Conservation (phyloP, 2,888 invertebrate genomes). For the Plemyria rubiginata region DNA sequence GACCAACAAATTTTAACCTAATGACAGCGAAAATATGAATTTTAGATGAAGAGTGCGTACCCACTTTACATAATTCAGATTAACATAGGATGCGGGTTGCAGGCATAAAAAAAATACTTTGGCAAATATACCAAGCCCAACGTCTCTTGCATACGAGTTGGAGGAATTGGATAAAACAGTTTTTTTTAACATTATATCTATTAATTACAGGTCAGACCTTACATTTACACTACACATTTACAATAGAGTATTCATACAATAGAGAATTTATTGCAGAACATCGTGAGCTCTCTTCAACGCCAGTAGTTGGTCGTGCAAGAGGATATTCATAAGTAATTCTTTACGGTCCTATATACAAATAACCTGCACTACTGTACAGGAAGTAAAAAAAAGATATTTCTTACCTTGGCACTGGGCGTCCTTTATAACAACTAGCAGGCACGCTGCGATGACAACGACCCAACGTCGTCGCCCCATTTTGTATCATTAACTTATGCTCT, state of each 20-base stretch:
- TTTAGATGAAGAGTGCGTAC: slow-evolving; percentile 40
- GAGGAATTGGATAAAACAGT: not conserved
- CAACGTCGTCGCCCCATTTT: slow-evolving; percentile 80
- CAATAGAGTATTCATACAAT: too few species aligned
- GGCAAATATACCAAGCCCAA: not conserved
- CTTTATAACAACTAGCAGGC: slow-evolving; percentile 72
- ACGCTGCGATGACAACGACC: slow-evolving; percentile 72
- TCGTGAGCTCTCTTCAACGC: too few species aligned
- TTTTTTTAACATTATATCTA: too few species aligned
- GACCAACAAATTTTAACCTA: slow-evolving; percentile 43
- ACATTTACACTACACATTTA: too few species aligned
- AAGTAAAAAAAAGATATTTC: slow-evolving; percentile 26
- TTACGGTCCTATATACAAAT: too few species aligned
- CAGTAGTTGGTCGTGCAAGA: too few species aligned
- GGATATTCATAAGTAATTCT: too few species aligned
- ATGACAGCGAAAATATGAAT: slow-evolving; percentile 45
- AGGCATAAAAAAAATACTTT: too few species aligned
- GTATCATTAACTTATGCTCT: slow-evolving; percentile 58
- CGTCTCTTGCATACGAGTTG: not conserved
- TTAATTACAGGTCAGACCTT: too few species aligned
- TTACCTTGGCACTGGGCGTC: slow-evolving; percentile 79
- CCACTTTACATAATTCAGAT: slow-evolving; percentile 31
- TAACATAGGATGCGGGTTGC: slow-evolving; percentile 1
- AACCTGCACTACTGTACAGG: not conserved
- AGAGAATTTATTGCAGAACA: too few species aligned